Percentiles rank a stretch among this genome's conserved stretches.
These are phyloP conservation scores for Bursaphelenchus mucronatus DNA, from an alignment of 1,140 invertebrate genomes.

Conservation along the genomic window DNA sequence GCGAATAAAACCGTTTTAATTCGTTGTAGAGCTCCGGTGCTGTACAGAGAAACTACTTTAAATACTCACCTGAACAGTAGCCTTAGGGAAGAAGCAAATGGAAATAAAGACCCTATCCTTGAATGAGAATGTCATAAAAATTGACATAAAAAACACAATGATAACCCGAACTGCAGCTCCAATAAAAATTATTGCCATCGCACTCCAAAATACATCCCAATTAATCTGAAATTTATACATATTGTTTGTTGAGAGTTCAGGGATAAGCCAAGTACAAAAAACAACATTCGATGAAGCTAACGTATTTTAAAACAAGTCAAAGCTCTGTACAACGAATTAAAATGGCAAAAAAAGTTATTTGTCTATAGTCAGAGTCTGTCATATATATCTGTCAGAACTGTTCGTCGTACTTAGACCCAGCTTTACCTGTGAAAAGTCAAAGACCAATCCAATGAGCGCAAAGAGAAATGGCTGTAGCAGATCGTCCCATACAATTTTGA, in stretches of 20 bases:
- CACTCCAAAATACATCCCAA: conserved; percentile 29
- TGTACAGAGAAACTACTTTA: too few species aligned
- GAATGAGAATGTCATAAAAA: conserved; percentile 25
- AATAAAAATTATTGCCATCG: conserved; percentile 34
- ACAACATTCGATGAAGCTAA: too few species aligned
- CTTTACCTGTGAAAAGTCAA: conserved; percentile 27
- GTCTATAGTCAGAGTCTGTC: too few species aligned
- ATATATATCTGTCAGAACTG: too few species aligned
- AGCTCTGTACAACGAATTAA: too few species aligned
- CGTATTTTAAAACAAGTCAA: too few species aligned
- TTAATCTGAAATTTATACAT: conserved; percentile 21
- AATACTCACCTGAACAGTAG: conserved; percentile 43
- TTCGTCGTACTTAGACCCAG: not conserved
- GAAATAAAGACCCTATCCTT: conserved; percentile 46
- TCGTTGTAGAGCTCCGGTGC: too few species aligned
- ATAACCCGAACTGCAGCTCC: conserved; percentile 41
- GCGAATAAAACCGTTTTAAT: too few species aligned
- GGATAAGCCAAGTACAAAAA: not conserved
- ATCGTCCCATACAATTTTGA: conserved; percentile 39
- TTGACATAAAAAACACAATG: conserved; percentile 29
- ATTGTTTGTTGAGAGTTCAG: too few species aligned
- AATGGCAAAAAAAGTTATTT: too few species aligned
- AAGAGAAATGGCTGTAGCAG: conserved; percentile 47
- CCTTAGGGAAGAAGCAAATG: conserved; percentile 43
- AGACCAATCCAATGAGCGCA: conserved; percentile 44